Conservation (phyloP, 2,797 vertebrate genomes). For the Halcyon badia region DNA sequence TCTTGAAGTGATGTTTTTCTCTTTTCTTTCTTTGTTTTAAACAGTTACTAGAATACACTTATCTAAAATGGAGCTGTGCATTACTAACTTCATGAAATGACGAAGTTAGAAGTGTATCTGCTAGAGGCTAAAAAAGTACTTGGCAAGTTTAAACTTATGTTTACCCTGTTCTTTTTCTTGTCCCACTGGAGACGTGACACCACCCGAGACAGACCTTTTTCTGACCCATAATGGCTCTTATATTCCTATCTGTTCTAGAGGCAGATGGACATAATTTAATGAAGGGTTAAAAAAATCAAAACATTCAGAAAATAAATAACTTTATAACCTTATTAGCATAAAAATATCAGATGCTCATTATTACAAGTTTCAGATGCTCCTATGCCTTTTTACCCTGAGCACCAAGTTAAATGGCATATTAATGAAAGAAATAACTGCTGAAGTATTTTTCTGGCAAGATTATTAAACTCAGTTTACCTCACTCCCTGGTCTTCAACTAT, state of each 20-base stretch:
- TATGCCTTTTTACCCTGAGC: background rate
- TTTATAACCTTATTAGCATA: background rate
- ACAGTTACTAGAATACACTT: background rate
- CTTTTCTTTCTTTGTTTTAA: background rate
- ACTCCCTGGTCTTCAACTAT: background rate
- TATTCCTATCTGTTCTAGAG: background rate
- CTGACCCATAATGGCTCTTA: background rate
- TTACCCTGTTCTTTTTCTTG: background rate
- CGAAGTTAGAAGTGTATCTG: background rate
- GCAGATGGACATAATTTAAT: background rate
- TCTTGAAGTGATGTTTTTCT: background rate
- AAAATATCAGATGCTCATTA: background rate
- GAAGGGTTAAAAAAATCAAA: background rate
- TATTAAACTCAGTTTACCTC: background rate
- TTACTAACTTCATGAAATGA: background rate
- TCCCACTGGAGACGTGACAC: background rate
- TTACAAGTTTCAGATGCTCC: background rate
- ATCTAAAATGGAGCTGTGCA: background rate
- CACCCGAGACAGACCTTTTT: background rate
- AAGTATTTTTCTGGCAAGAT: background rate
- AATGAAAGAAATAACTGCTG: background rate
- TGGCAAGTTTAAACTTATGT: background rate
- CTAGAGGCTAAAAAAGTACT: background rate
- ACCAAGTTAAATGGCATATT: background rate
- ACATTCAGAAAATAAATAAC: background rate